Base-by-base conservation (phyloP, 1,140 invertebrate species). In the Chironomus striatipennis region DNA sequence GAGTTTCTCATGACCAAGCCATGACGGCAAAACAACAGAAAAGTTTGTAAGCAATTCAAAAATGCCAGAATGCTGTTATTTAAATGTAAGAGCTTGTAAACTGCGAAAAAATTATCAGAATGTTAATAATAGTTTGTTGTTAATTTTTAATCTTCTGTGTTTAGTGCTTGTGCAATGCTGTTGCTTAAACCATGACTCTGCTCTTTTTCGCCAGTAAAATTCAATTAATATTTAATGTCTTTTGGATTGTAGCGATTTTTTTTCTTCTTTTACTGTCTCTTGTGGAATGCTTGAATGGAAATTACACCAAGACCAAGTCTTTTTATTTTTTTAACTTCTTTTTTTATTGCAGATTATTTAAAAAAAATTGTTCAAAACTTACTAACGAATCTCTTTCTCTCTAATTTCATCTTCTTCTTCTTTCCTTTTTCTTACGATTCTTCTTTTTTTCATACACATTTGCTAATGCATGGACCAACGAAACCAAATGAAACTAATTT, bases 151-250 rank as follows among this genome's bases (percentile, higher is more conserved):
- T 57, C 47, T 57, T 57, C 47, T 57, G 47, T n/a, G 12, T n/a
- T 57, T 57, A 57, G 12, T 57, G 9, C 5, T 57, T n/a, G 47
- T 57, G 47, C 47, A 57, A 15, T 15, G 24, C 24, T 34, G 24
- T 57, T 57, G 47, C 47, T 57, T 34, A 34, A 2, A 34, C 24
- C 24, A 34, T 5, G 24, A 5, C 24, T 34, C 24, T 57, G 47
- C 47, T 47, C 43, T 47, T 15, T 47, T 43, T 17, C 18, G 18
- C 18, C n/a, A 70, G 65, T 18, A 18, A 70, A 70, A 70, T 70
- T 70, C 18, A 70, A 70, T 70, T 70, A 70, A 70, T 70, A 70
- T 70, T 70, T 70, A 70, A 70, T 70, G 65, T 70, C 65, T 18
- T 70, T 70, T 70, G 65, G 20, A 70, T 70, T 70, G 65, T 70